Evolutionary conservation across 2,797 vertebrate genomes (phyloP).

Genomic region (Microhierax caerulescens): DNA sequence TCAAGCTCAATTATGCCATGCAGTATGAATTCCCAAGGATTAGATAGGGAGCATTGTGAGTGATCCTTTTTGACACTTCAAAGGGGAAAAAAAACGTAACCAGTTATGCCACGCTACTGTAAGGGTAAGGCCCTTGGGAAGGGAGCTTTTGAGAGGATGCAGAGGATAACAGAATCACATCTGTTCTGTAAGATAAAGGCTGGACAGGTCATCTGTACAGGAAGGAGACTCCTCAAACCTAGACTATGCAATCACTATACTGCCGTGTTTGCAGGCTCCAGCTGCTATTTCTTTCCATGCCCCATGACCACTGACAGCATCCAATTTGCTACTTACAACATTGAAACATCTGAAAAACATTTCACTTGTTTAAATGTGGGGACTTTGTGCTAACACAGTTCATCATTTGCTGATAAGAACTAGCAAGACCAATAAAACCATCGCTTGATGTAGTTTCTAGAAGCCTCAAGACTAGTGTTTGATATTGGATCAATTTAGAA

Average conservation of each 20-base stretch:
- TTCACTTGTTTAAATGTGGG: background rate
- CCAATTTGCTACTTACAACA: background rate
- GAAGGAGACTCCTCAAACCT: background rate
- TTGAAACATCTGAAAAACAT: background rate
- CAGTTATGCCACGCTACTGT: rapidly evolving
- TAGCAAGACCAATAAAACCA: background rate
- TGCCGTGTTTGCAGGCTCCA: background rate
- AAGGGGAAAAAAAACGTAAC: background rate
- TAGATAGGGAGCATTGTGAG: background rate
- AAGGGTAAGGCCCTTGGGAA: background rate
- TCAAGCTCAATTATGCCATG: background rate
- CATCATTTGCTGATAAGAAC: background rate
- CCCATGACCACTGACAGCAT: background rate
- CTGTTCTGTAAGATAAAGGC: background rate
- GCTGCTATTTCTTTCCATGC: background rate
- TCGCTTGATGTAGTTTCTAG: background rate
- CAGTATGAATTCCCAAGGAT: background rate
- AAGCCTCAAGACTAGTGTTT: background rate
- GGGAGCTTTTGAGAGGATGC: background rate
- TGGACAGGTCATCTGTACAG: background rate
- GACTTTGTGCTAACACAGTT: background rate
- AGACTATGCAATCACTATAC: background rate
- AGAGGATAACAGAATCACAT: background rate
- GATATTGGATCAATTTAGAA: background rate
- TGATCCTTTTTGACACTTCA: background rate